Evolutionary conservation across 2,888 invertebrate species (phyloP), one percentile per base, ranked within the genome.

Genomic region (Campoplex capitator): DNA sequence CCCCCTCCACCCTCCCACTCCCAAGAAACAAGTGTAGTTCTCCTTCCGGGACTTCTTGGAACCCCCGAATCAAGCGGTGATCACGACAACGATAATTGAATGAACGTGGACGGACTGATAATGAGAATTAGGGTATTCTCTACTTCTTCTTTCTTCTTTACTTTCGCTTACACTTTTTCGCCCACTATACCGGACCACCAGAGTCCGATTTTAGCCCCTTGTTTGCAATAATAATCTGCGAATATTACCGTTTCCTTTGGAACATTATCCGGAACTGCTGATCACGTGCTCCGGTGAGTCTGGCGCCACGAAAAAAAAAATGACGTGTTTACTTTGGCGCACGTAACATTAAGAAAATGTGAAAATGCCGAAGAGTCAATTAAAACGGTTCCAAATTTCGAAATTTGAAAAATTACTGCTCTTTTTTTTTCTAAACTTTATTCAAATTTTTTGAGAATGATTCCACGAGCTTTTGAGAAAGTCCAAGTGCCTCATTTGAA

Each of bases 41-140:
- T 65, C 67, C 51, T 51, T 67, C n/a, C 32, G 23, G 23, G 54
- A 56, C 54, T 70, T 78, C 48, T 68, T 68, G 78, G 23, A 23
- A 67, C 48, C 76, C 9, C 68, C 67, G 51, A 70, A 56, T 75
- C 73, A 70, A 56, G 54, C 65, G 38, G 62, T 38, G 28, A 76
- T 68, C 28, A 78, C 54, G 51, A 62, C 45, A 87, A 82, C 74
- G 87, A 82, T 84, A 87, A 87, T 87, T 81, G 81, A 84, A 84
- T 87, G 70, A n/a, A 58, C 84, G 51, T 38, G 51, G 77, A 70
- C 74, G 7, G 68, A 62, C 76, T 81, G 67, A 78, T 84, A 82
- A 87, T 78, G 81, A 84, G 68, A 87, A 75, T 68, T 65, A 51
- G 32, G 23, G 18, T 32, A 71, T 32, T 3, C 48, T 71, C 48